These are phyloP conservation scores for Caenorhabditis panamensis DNA, from an alignment of 2,888 invertebrate genomes.

Conservation along the genomic window DNA sequence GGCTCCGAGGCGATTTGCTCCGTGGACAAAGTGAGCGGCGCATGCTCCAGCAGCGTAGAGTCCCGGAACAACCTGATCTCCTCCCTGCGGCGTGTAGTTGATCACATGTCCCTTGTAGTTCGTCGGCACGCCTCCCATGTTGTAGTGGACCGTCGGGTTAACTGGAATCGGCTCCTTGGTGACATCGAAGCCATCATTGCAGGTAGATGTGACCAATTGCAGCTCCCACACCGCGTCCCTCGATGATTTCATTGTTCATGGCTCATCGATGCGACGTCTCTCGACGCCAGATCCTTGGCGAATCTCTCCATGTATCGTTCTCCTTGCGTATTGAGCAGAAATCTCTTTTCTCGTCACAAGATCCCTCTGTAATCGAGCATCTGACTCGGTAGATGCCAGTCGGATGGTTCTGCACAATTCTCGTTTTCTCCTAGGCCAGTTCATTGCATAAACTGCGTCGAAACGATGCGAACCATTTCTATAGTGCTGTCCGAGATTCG, in stretches of 20 bases:
- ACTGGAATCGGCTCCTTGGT: slow-evolving; percentile 98
- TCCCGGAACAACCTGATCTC: slow-evolving; percentile 87
- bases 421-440: slow-evolving; percentile 30
- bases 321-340: slow-evolving; percentile 95
- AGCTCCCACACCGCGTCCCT: slow-evolving; percentile 89
- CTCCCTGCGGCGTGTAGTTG: slow-evolving; percentile 72
- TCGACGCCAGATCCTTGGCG: slow-evolving; percentile 98
- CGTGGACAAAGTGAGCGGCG: slow-evolving; percentile 96
- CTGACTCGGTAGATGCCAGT: slow-evolving; percentile 99
- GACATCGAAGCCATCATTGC: slow-evolving; percentile 97
- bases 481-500: slow-evolving; percentile 82
- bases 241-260: slow-evolving; percentile 96
- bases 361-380: slow-evolving; percentile 95
- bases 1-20: slow-evolving; percentile 97
- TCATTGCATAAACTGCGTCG: slow-evolving; percentile 36
- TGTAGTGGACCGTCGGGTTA: slow-evolving; percentile 99
- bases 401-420: slow-evolving; percentile 88
- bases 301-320: slow-evolving; percentile 88
- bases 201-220: slow-evolving; percentile 85
- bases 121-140: slow-evolving; percentile 99
- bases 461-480: slow-evolving; percentile 71
- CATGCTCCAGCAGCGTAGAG: slow-evolving; percentile 96
- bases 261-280: slow-evolving; percentile 97
- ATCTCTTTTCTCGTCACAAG: slow-evolving; percentile 91
- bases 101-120: slow-evolving; percentile 94